Conservation (phyloP, 2,888 invertebrate species). For the Hyles lineata region DNA sequence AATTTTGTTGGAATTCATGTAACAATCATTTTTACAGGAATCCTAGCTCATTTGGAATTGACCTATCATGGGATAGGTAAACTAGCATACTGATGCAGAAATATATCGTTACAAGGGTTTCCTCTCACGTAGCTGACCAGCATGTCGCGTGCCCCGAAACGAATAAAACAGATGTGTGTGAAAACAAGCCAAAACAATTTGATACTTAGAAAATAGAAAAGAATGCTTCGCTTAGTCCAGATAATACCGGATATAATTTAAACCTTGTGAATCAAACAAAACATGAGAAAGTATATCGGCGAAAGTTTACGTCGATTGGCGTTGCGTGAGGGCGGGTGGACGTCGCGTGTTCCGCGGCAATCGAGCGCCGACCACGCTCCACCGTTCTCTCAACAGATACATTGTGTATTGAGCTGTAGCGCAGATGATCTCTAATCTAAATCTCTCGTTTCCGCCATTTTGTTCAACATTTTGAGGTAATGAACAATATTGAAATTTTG, state of each 20-base stretch:
- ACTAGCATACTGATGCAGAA: too few relatives aligned
- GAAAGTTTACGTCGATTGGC: constrained; percentile 70
- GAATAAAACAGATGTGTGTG: too few relatives aligned
- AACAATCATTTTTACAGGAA: not conserved
- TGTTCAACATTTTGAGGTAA: not conserved
- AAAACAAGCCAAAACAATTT: too few relatives aligned
- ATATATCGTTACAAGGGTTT: too few relatives aligned
- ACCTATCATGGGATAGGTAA: too few relatives aligned
- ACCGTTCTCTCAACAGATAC: constrained; percentile 68
- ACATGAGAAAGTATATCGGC: constrained; percentile 54
- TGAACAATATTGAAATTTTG: not conserved
- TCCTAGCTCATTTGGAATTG: not conserved
- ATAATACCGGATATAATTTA: constrained; percentile 20
- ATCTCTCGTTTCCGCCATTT: constrained; percentile 37
- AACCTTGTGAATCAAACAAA: constrained; percentile 26
- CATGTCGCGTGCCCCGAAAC: too few relatives aligned
- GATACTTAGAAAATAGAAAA: not conserved
- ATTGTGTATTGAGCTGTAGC: constrained; percentile 40
- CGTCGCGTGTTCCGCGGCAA: constrained; percentile 80
- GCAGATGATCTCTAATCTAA: constrained; percentile 33
- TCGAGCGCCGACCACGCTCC: constrained; percentile 73
- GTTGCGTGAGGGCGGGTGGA: constrained; percentile 71
- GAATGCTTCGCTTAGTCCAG: not conserved
- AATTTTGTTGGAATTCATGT: not conserved
- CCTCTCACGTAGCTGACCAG: too few relatives aligned